Percentiles rank a stretch among this genome's conserved stretches.
Evolutionary conservation across 2,888 invertebrate species (phyloP).

Genomic region (Peribatodes rhomboidaria): DNA sequence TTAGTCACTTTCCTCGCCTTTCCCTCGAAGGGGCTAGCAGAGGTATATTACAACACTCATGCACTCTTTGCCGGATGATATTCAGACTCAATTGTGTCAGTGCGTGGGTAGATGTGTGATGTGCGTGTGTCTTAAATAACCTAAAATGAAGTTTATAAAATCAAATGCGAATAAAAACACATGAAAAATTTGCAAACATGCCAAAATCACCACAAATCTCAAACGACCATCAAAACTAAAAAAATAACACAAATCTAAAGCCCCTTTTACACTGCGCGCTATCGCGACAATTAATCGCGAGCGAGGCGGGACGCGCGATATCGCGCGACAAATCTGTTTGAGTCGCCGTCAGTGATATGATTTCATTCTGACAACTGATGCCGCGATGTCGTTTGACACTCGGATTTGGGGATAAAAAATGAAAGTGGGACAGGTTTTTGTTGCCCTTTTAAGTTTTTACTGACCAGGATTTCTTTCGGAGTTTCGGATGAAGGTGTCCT

Average conservation of each 20-base stretch:
- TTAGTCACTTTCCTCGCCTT: too few relatives aligned
- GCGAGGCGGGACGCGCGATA: conserved; percentile 42
- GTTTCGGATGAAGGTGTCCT: neutral
- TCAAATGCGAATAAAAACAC: conserved; percentile 4
- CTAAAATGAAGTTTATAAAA: too few relatives aligned
- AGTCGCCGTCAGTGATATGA: conserved; percentile 61
- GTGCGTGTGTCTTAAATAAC: too few relatives aligned
- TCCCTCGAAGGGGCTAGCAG: too few relatives aligned
- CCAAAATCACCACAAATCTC: conserved; percentile 10
- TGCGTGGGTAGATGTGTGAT: too few relatives aligned
- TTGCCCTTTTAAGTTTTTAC: neutral
- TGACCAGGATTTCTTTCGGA: conserved; percentile 1
- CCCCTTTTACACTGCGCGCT: conserved; percentile 52
- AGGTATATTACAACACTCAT: too few relatives aligned
- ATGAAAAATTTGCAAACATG: neutral
- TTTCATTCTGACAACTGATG: conserved; percentile 62
- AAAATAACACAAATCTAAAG: conserved; percentile 28
- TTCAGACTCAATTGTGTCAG: too few relatives aligned
- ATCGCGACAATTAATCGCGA: conserved; percentile 72
- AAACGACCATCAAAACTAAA: conserved; percentile 18
- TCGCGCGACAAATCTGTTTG: conserved; percentile 66
- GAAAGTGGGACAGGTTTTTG: conserved; percentile 38
- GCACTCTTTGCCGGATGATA: too few relatives aligned
- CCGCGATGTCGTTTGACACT: conserved; percentile 68
- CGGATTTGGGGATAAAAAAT: conserved; percentile 37